Percentiles rank a stretch among this genome's conserved stretches.
Conservation (phyloP, 2,113 vertebrate species). For the Caracal caracal region DNA sequence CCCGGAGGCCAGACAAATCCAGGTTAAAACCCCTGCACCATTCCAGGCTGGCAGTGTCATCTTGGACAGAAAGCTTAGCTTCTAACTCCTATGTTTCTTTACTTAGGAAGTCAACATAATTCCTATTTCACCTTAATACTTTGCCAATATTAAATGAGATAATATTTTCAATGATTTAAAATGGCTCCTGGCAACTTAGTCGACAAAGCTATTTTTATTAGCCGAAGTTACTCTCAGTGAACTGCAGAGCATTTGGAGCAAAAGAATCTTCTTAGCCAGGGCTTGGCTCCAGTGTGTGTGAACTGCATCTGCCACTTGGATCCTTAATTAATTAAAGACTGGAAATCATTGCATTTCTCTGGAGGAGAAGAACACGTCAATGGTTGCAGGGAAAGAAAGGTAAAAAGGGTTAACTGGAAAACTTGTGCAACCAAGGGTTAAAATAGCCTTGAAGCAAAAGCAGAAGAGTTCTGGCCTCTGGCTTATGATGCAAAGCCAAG, state of each 20-base stretch:
- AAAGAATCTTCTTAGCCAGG: constrained; percentile 54
- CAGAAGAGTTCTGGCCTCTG: constrained; percentile 31
- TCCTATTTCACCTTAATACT: background rate
- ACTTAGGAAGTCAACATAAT: background rate
- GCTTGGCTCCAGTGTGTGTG: constrained; percentile 57
- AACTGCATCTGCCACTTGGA: constrained; percentile 63
- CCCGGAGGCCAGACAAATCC: background rate
- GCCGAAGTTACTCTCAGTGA: constrained; percentile 46
- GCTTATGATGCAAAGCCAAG: constrained; percentile 58
- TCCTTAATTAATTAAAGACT: constrained; percentile 61
- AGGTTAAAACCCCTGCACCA: background rate
- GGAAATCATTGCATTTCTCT: constrained; percentile 15
- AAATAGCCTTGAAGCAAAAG: constrained; percentile 42
- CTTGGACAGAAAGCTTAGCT: background rate
- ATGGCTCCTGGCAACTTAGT: background rate
- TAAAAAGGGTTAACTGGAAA: constrained; percentile 28
- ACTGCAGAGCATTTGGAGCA: constrained; percentile 64
- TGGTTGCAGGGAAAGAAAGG: constrained; percentile 23
- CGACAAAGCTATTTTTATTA: constrained; percentile 50
- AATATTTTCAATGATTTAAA: constrained; percentile 29
- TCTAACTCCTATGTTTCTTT: background rate
- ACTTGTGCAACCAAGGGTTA: constrained; percentile 46
- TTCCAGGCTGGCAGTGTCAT: background rate
- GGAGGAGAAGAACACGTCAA: background rate
- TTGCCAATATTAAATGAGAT: constrained; percentile 41